Percentiles rank a stretch among this genome's conserved stretches.
Conservation (phyloP, 2,113 vertebrate species). For the Synchiropus splendidus region DNA sequence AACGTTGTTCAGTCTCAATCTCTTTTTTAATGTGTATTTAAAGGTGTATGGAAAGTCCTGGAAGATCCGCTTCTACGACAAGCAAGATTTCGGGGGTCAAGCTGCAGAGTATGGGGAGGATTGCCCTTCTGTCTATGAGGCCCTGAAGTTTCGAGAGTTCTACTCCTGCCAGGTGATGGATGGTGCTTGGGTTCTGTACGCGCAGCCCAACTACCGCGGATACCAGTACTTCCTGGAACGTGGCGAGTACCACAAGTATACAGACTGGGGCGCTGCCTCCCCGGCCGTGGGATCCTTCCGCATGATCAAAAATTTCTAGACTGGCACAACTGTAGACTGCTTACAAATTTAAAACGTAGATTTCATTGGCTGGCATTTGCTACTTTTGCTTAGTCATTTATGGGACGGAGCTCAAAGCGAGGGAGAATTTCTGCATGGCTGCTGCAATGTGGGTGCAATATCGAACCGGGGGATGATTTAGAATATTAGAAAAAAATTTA, state of each 20-base stretch:
- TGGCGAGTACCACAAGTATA: slow-evolving; percentile 49
- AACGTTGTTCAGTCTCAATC: too few relatives aligned
- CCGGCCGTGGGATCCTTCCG: slow-evolving; percentile 48
- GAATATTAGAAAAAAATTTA: too few relatives aligned
- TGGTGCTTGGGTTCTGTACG: slow-evolving; percentile 50
- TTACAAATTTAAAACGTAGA: not conserved
- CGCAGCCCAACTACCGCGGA: slow-evolving; percentile 45
- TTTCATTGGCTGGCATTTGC: too few relatives aligned
- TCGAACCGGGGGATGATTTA: too few relatives aligned
- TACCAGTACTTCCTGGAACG: slow-evolving; percentile 58
- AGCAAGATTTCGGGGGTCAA: slow-evolving; percentile 41
- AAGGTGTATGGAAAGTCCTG: slow-evolving; percentile 40
- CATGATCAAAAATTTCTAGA: slow-evolving; percentile 47
- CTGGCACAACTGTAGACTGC: not conserved
- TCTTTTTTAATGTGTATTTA: not conserved
- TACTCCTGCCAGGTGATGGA: slow-evolving; percentile 47
- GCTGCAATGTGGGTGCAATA: too few relatives aligned
- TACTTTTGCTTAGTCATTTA: too few relatives aligned
- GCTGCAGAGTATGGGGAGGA: slow-evolving; percentile 38
- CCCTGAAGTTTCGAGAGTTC: slow-evolving; percentile 40
- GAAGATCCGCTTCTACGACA: slow-evolving; percentile 47
- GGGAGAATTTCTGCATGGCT: too few relatives aligned
- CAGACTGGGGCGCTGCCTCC: slow-evolving; percentile 49
- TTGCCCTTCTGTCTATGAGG: slow-evolving; percentile 38
- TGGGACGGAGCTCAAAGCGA: too few relatives aligned